Conservation (phyloP, 2,888 invertebrate genomes). For the Acanthosepion pharaonis region DNA sequence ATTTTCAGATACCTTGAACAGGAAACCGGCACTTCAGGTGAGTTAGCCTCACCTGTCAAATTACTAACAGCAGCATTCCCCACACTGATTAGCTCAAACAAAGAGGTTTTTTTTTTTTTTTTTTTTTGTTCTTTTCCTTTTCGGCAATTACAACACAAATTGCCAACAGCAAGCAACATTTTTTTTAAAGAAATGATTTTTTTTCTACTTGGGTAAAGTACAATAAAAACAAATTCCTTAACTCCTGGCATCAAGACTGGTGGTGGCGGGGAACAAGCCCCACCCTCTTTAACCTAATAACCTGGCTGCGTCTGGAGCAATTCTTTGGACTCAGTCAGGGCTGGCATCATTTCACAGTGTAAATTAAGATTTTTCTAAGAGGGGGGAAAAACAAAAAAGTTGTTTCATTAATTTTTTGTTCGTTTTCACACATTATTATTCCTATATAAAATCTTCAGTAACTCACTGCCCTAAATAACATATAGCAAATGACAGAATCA, state of each 20-base stretch:
- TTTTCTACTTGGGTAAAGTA: background rate
- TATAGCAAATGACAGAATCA: too few species aligned
- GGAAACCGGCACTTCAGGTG: constrained; percentile 33
- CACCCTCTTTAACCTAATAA: background rate
- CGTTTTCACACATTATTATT: too few species aligned
- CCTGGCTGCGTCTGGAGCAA: background rate
- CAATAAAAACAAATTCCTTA: background rate
- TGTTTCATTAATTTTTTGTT: background rate
- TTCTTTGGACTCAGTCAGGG: background rate
- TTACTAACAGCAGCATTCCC: background rate
- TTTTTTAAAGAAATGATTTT: background rate
- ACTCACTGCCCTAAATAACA: too few species aligned
- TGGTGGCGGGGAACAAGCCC: background rate
- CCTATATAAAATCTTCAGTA: too few species aligned
- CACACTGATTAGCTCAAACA: background rate
- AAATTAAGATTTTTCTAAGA: background rate
- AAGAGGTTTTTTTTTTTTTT: background rate
- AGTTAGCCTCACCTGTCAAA: background rate
- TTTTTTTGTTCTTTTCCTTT: background rate
- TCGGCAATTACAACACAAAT: background rate
- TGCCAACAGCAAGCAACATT: too few species aligned
- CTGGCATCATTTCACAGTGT: background rate
- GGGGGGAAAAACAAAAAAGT: background rate
- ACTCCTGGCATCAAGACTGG: background rate
- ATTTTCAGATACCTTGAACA: background rate